Conservation (phyloP, 1,140 invertebrate genomes). For the Panulirus ornatus region DNA sequence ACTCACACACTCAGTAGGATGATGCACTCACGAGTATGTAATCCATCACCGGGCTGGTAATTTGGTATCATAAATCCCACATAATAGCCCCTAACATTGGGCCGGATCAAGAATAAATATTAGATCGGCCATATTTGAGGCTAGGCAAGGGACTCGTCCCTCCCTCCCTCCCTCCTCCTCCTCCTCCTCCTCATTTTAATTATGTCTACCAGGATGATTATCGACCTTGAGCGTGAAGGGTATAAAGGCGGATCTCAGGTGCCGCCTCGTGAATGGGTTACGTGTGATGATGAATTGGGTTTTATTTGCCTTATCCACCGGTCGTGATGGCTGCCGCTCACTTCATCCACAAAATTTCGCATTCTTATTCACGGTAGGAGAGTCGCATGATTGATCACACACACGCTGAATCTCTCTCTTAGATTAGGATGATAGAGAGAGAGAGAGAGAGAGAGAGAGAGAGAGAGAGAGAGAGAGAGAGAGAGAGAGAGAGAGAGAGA, state of each 20-base stretch:
- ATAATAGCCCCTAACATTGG: slow-evolving; percentile 37
- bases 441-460: too few species aligned
- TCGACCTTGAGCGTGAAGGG: neutral
- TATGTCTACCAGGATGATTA: neutral
- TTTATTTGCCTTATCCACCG: neutral
- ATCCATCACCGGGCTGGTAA: slow-evolving; percentile 37
- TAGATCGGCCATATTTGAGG: slow-evolving; percentile 21
- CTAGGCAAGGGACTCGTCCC: neutral
- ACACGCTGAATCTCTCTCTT: too few species aligned
- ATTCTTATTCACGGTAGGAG: too few species aligned
- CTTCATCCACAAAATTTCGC: too few species aligned
- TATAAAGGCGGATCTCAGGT: neutral
- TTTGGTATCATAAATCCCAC: slow-evolving; percentile 45
- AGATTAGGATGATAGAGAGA: too few species aligned
- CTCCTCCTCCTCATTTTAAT: slow-evolving; percentile 6
- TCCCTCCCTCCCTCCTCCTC: too few species aligned
- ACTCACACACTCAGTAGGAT: slow-evolving; percentile 29
- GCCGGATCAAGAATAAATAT: slow-evolving; percentile 32
- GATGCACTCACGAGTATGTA: neutral
- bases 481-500: too few species aligned
- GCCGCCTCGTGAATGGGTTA: neutral
- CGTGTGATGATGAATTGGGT: neutral
- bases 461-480: too few species aligned
- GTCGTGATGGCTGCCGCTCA: too few species aligned
- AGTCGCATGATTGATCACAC: too few species aligned